Base-by-base conservation (phyloP, 2,113 vertebrate genomes). In the Notechis scutatus region DNA sequence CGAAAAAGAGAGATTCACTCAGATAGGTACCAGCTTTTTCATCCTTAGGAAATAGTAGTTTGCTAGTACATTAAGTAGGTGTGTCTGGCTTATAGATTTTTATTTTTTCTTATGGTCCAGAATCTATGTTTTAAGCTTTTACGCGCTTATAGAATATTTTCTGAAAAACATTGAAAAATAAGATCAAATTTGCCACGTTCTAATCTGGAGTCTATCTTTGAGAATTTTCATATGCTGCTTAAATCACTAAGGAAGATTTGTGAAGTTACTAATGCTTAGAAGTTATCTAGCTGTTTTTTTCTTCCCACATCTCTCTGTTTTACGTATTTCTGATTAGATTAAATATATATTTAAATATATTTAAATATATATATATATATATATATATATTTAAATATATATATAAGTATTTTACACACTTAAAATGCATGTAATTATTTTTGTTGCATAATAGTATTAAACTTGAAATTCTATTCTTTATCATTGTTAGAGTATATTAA, bases 1-100 rank as follows among this genome's bases (percentile, higher is more conserved):
- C 69, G 89, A 95, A 89, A 95, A 89, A 95, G 90, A 45, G 92
- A 89, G 94, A 87, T 94, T 92, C 89, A 89, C 91, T 96, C 81
- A 39, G 0, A 1, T 50, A 92, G 85, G 88, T 91, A 61, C 95
- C 95, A 29, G 95, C 93, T 90, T 74, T 87, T 56, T 91, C 90
- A 90, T 52, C 29, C 91, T 94, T 57, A 89, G 88, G 55, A 89
- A 94, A 26, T 81, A 20, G 64, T n/a, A 59, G 57, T 92, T 96
- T 91, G 0, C 24, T 85, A 93, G 29, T 69, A 92, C 92, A 69
- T 95, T 96, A 90, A 74, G 86, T 6, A 81, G 34, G 89, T 29
- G 59, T 91, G 1, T 10, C 94, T 92, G 52, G 47, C 20, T 55
- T 42, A 20, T 87, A 56, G 85, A 47, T 88, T 94, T 56, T 87